Percentiles rank a stretch among this genome's conserved stretches.
Evolutionary conservation across 2,888 invertebrate species (phyloP).

Genomic region (Villa cingulata): DNA sequence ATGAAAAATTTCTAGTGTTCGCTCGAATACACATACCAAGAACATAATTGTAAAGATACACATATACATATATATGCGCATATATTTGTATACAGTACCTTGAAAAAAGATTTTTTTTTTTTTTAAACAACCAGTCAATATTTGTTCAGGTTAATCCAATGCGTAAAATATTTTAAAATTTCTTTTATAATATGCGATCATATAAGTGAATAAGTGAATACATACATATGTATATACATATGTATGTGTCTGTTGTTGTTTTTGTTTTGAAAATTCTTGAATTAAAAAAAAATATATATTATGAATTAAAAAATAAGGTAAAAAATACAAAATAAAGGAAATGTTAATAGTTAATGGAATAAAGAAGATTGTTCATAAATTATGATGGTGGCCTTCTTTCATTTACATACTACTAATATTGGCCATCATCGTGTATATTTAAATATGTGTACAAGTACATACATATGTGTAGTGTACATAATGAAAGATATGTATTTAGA

Average conservation of each 20-base stretch:
- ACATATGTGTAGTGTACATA: too few relatives aligned
- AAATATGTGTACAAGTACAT: too few relatives aligned
- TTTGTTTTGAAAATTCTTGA: not conserved
- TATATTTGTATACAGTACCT: not conserved
- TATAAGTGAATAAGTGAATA: too few relatives aligned
- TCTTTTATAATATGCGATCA: too few relatives aligned
- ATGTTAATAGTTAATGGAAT: conserved; percentile 2
- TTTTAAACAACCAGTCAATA: conserved; percentile 8
- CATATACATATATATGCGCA: not conserved
- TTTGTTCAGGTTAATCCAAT: conserved; percentile 15
- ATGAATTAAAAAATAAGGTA: not conserved
- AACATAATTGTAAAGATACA: too few relatives aligned
- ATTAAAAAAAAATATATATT: conserved; percentile 5
- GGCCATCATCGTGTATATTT: too few relatives aligned
- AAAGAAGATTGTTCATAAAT: not conserved
- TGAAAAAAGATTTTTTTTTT: not conserved
- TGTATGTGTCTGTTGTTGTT: not conserved
- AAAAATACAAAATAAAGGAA: not conserved
- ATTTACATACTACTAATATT: not conserved
- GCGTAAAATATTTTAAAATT: conserved; percentile 12
- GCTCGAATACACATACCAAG: too few relatives aligned
- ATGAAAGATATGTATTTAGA: too few relatives aligned
- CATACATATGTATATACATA: not conserved
- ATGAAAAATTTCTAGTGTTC: too few relatives aligned
- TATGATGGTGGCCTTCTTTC: not conserved